Evolutionary conservation across 2,113 vertebrate species (phyloP), one percentile per base, ranked within the genome.

Genomic region (Anguilla japonica): DNA sequence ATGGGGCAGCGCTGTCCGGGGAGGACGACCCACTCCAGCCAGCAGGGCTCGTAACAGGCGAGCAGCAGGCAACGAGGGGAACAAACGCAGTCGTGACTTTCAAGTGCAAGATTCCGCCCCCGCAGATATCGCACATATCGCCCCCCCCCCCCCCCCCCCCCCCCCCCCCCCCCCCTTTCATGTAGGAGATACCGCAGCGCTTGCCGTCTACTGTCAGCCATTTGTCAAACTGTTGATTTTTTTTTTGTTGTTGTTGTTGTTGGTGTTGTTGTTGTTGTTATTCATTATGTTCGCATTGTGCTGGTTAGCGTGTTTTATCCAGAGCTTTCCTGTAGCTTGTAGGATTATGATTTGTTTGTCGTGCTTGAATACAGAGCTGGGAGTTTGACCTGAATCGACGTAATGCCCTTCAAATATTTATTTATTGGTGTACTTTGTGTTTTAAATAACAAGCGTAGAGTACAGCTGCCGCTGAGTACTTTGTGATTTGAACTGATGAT

Each of bases 31-130:
- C 81, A 22, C 22, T 29, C 43, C 1, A 53, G 81, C 81, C 81
- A 82, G 81, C 50, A 15, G 63, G 20, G 53, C 16, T 81, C 56
- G 53, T 84, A 79, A 43, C 29, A 13, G 43, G 34, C 34, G 34
- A 34, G 87, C 67, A 41, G 29, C 41, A 67, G n/a, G 46, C 67
- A 22, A 18, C 26, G 18, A 29, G 67, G 41, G 67, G 46, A 41
- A 82, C 79, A 67, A 63, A 41, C 67, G 41, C 60, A 41, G 43
- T 41, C 82, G 46, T 75, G 43, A 53, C 81, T 82, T 82, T 53
- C 81, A 82, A 53, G 43, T n/a, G 43, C 43, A 56, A 34, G 81
- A 53, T 53, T 50, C 81, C 81, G 15, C 81, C 81, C 43, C 26
- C 81, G 5, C 71, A 29, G 26, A 75, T 3, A 53, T 29, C 81